Conservation (phyloP, 1,140 invertebrate species). For the Dendroctonus valens region DNA sequence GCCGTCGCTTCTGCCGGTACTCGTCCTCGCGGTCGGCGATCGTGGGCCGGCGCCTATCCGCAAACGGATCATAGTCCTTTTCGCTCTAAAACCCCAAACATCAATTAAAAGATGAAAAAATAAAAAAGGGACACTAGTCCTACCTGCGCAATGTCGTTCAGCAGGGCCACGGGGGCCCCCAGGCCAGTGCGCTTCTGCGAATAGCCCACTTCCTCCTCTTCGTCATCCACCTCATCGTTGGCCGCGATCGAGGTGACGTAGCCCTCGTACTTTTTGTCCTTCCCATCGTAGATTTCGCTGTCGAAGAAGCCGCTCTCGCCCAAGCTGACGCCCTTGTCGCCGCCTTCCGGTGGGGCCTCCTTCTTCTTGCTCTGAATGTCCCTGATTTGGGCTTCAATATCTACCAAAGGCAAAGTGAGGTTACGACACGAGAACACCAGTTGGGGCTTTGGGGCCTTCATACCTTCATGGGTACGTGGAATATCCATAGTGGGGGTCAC, state of each 20-base stretch:
- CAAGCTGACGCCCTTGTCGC: constrained; percentile 74
- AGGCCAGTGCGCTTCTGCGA: constrained; percentile 72
- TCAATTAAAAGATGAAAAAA: not conserved
- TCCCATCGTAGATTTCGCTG: constrained; percentile 87
- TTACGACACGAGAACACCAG: not conserved
- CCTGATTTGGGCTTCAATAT: constrained; percentile 90
- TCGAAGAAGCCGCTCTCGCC: constrained; percentile 89
- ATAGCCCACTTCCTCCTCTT: constrained; percentile 79
- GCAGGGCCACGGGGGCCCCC: constrained; percentile 81
- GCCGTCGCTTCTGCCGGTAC: constrained; percentile 82
- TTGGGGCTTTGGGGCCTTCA: not conserved
- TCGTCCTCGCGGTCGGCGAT: constrained; percentile 97
- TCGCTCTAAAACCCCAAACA: constrained; percentile 64
- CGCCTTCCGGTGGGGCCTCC: constrained; percentile 64
- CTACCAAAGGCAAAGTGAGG: constrained; percentile 53
- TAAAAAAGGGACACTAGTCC: constrained; percentile 33
- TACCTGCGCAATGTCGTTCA: constrained; percentile 89
- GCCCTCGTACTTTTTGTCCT: constrained; percentile 83
- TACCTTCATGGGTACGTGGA: constrained; percentile 28
- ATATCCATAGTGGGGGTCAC: constrained; percentile 16
- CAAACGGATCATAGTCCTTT: constrained; percentile 95
- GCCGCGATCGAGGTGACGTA: constrained; percentile 95
- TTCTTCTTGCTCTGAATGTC: constrained; percentile 88
- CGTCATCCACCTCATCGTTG: constrained; percentile 86
- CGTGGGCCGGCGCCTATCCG: constrained; percentile 83